Evolutionary conservation across 2,888 invertebrate species (phyloP), one percentile per base, ranked within the genome.

Genomic region (Eristalis arbustorum): DNA sequence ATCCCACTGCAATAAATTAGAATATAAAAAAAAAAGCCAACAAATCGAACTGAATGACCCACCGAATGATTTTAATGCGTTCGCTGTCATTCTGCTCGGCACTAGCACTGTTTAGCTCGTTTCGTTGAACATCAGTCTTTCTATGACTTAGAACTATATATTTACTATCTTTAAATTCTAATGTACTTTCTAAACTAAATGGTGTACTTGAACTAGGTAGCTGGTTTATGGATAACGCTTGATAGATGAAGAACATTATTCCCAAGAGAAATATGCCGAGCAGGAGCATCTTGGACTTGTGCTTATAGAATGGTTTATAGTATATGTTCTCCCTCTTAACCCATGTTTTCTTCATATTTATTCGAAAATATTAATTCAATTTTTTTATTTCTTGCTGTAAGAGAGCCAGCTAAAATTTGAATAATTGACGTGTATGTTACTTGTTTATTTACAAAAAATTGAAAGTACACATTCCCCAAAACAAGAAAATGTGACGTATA

Each of bases 151-250:
- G 67, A 88, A 79, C 83, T 88, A 84, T 69, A 81, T 88, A 84
- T 80, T 84, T 88, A 80, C 81, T 84, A 73, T 81, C 80, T 84
- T 87, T 88, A 88, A 80, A 87, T 78, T 89, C 74, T 88, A 89
- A 80, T 13, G 89, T 90, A 40, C 90, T 90, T 85, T 91, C 91
- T 71, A 91, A 81, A 71, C 89, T 90, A 89, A 90, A 90, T 10
- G 91, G 91, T n/a, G 91, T 90, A 77, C 90, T 91, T 59, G 91
- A 89, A 85, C 90, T 91, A 56, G 92, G 91, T 88, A 93, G 89
- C 89, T 93, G 91, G 88, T 92, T 93, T 81, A 93, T 91, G 83
- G 92, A 93, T 88, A 92, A 90, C 18, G 93, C 90, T 90, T 94
- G 92, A 88, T 92, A 90, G 22, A 90, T 78, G 78, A 93, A 90